Evolutionary conservation across 2,888 invertebrate species (phyloP).

Genomic region (Myopa testacea): DNA sequence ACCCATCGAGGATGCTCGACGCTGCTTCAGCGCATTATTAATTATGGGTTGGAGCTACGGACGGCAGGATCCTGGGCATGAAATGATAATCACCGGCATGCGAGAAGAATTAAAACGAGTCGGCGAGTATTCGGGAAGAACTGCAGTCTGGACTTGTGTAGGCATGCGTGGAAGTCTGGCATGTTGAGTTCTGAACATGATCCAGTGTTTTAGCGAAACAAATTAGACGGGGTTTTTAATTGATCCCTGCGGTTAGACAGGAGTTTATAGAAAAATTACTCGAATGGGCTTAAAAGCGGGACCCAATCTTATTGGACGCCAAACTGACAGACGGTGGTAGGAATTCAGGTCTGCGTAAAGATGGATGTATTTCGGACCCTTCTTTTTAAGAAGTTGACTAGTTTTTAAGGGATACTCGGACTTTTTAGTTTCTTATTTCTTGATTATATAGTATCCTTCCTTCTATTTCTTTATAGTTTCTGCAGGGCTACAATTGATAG

Average conservation of each 20-base stretch:
- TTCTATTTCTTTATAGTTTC: too few species aligned
- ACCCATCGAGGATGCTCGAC: neutral
- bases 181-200: neutral
- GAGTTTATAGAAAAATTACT: neutral
- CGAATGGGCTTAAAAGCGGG: too few species aligned
- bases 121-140: neutral
- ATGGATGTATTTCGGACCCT: too few species aligned
- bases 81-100: constrained; percentile 17
- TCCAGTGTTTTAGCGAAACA: neutral
- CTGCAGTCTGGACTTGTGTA: neutral
- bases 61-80: neutral
- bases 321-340: too few species aligned
- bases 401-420: too few species aligned
- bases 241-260: neutral
- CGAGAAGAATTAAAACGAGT: constrained; percentile 1
- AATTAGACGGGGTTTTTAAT: neutral
- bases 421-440: too few species aligned
- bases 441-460: too few species aligned
- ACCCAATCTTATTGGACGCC: too few species aligned
- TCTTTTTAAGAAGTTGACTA: too few species aligned
- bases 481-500: too few species aligned
- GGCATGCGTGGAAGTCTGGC: neutral
- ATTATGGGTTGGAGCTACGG: constrained; percentile 24
- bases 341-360: too few species aligned
- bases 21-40: constrained; percentile 26